Percentiles rank a stretch among this genome's conserved stretches.
Evolutionary conservation across 2,797 vertebrate genomes (phyloP).

Genomic region (Arnoldichthys spilopterus): DNA sequence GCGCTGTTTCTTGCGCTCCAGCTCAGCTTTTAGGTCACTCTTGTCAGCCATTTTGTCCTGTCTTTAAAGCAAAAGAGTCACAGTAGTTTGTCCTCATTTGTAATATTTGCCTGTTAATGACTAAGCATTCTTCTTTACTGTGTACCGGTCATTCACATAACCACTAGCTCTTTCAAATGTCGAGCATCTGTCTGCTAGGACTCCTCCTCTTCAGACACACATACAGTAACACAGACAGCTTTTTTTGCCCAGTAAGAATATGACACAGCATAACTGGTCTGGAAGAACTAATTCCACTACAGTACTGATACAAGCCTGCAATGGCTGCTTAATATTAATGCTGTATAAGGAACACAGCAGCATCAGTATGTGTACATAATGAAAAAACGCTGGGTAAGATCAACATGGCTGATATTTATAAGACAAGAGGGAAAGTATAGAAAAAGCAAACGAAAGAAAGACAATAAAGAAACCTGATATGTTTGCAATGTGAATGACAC

Average conservation of each 20-base stretch:
- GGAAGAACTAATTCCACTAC: not conserved
- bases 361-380: not conserved
- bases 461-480: not conserved
- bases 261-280: constrained; percentile 18
- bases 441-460: not conserved
- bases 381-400: too few relatives aligned
- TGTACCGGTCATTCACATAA: too few relatives aligned
- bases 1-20: constrained; percentile 98
- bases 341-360: not conserved
- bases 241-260: not conserved
- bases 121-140: not conserved
- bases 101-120: not conserved
- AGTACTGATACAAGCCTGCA: not conserved
- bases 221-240: not conserved
- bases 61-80: constrained; percentile 7
- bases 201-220: not conserved
- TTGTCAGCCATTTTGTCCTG: constrained; percentile 93
- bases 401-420: not conserved
- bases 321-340: not conserved
- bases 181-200: not conserved
- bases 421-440: not conserved
- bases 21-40: constrained; percentile 97
- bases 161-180: not conserved
- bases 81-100: not conserved
- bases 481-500: not conserved